These are phyloP conservation scores for Ctenochaetus hawaiiensis DNA, from an alignment of 2,797 vertebrate species.

Conservation along the genomic window DNA sequence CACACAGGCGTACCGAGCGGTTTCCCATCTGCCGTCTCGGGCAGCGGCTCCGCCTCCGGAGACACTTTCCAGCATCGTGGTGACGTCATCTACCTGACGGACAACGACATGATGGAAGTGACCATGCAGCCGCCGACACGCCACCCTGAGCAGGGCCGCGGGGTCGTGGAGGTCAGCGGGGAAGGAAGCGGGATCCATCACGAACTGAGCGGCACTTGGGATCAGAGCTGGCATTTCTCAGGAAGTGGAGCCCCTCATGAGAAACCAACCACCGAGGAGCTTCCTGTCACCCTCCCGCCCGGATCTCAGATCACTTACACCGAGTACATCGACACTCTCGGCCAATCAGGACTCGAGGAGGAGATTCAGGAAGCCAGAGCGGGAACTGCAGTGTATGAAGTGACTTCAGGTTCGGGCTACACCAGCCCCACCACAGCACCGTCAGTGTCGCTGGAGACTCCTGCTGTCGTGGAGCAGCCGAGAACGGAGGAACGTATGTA, in stretches of 20 bases:
- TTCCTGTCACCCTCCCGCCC: slow-evolving; percentile 37
- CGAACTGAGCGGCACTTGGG: slow-evolving; percentile 59
- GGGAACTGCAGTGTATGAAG: slow-evolving; percentile 15
- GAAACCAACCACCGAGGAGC: background rate
- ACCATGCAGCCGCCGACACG: slow-evolving; percentile 64
- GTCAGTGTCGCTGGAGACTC: slow-evolving; percentile 62
- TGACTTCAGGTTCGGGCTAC: slow-evolving; percentile 46
- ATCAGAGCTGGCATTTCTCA: slow-evolving; percentile 35
- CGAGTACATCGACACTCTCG: slow-evolving; percentile 32
- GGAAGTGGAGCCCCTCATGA: slow-evolving; percentile 47
- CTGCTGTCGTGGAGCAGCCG: slow-evolving; percentile 72
- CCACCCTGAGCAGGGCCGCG: slow-evolving; percentile 84
- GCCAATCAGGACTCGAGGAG: slow-evolving; percentile 35
- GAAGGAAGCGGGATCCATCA: slow-evolving; percentile 70
- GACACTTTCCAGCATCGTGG: slow-evolving; percentile 63
- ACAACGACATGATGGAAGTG: slow-evolving; percentile 83
- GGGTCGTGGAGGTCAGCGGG: slow-evolving; percentile 79
- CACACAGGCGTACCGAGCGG: slow-evolving; percentile 81
- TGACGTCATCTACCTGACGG: slow-evolving; percentile 84
- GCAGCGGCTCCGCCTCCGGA: slow-evolving; percentile 71
- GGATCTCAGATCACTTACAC: slow-evolving; percentile 24
- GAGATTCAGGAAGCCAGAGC: slow-evolving; percentile 33
- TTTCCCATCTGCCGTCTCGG: slow-evolving; percentile 74
- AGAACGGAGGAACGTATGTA: slow-evolving; percentile 83
- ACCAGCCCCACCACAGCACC: slow-evolving; percentile 73